Evolutionary conservation across 2,797 vertebrate genomes (phyloP).

Genomic region (Loris lydekkerianus): DNA sequence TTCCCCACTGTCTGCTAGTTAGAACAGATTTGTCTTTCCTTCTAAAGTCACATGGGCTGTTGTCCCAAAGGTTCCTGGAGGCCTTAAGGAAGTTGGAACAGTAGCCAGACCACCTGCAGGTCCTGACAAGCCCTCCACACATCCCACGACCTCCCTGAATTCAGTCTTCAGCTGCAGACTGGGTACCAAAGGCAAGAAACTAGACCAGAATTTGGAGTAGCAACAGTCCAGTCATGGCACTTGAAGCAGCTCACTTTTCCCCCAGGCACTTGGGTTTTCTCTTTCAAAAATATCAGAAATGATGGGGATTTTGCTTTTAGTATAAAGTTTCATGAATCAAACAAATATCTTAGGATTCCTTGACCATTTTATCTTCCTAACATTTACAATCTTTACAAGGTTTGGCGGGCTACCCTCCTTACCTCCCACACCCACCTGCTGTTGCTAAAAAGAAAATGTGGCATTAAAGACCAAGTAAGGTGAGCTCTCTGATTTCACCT

Average conservation of each 20-base stretch:
- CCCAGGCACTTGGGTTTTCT: background rate
- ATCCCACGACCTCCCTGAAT: background rate
- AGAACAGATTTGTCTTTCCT: background rate
- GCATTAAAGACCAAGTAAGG: background rate
- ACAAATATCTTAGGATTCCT: background rate
- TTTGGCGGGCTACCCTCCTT: background rate
- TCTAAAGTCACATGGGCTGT: background rate
- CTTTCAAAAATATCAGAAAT: background rate
- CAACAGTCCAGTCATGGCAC: background rate
- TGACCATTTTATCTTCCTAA: background rate
- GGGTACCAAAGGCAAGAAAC: background rate
- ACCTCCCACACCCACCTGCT: no score
- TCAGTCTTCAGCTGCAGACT: background rate
- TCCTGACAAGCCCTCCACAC: background rate
- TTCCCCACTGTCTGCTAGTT: background rate
- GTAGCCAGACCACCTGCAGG: fast-evolving
- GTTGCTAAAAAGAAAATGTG: background rate
- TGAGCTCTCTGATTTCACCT: background rate
- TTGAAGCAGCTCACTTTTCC: background rate
- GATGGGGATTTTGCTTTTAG: background rate
- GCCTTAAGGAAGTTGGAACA: background rate
- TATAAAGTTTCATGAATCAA: background rate
- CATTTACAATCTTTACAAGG: background rate
- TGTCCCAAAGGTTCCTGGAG: background rate
- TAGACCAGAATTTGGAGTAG: background rate